phyloP scores from a whole-genome alignment of 2,888 invertebrate genomes.

The Cerceris rybyensis region DNA sequence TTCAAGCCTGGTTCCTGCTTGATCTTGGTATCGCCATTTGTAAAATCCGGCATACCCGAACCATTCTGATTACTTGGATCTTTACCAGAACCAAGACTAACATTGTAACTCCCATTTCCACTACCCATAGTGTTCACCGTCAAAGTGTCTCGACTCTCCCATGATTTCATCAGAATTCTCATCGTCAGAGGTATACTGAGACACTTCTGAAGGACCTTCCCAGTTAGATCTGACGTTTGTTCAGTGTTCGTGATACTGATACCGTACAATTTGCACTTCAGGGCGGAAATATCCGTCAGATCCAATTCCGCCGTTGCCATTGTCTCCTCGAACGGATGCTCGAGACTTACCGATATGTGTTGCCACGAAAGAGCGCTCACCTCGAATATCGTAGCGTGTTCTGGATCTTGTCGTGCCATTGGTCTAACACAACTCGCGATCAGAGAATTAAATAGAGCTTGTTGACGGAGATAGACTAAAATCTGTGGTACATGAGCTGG shows the following conservation, averaged over 20 bases:
- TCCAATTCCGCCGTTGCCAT: slow-evolving; percentile 96
- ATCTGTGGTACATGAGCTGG: slow-evolving; percentile 96
- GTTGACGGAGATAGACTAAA: slow-evolving; percentile 91
- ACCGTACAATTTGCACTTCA: slow-evolving; percentile 90
- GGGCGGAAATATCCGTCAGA: slow-evolving; percentile 90
- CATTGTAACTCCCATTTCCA: slow-evolving; percentile 85
- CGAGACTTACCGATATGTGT: slow-evolving; percentile 94
- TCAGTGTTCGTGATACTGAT: slow-evolving; percentile 80
- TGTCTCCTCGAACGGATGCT: slow-evolving; percentile 95
- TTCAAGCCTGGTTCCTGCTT: slow-evolving; percentile 79
- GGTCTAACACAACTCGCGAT: slow-evolving; percentile 94
- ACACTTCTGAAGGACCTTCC: slow-evolving; percentile 91
- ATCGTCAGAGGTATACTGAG: slow-evolving; percentile 96
- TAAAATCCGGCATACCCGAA: slow-evolving; percentile 77
- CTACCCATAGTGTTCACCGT: slow-evolving; percentile 82
- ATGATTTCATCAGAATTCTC: slow-evolving; percentile 92
- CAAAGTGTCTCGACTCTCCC: slow-evolving; percentile 88
- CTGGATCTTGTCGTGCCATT: slow-evolving; percentile 89
- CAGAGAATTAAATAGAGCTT: slow-evolving; percentile 95
- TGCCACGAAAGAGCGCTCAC: slow-evolving; percentile 94
- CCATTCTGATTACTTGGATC: slow-evolving; percentile 77
- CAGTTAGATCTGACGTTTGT: slow-evolving; percentile 83
- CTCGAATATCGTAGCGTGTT: slow-evolving; percentile 94
- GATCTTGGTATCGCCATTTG: slow-evolving; percentile 79
- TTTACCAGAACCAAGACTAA: slow-evolving; percentile 87